Percentiles rank a stretch among this genome's conserved stretches.
Evolutionary conservation across 2,797 vertebrate genomes (phyloP).

Genomic region (Tragelaphus eurycerus): DNA sequence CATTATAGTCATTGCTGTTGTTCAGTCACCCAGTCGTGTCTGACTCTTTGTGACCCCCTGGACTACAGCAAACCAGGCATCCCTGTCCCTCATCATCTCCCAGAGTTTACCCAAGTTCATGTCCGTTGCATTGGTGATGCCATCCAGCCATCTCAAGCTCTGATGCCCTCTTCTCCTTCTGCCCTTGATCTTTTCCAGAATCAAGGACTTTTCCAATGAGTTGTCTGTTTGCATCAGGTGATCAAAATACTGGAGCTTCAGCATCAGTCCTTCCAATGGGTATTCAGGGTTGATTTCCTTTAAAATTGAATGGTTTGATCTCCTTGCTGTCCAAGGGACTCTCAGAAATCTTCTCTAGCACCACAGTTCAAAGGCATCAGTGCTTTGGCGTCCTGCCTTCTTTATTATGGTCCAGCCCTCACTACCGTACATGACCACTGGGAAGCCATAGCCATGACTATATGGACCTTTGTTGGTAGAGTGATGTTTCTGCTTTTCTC

Average conservation of each 20-base stretch:
- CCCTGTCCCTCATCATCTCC: background rate
- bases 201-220: background rate
- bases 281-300: background rate
- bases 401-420: background rate
- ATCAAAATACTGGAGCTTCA: background rate
- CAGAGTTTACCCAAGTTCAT: background rate
- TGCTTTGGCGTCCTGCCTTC: background rate
- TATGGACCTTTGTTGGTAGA: rapidly evolving
- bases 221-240: background rate
- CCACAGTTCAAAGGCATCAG: background rate
- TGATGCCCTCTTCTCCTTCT: background rate
- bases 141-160: background rate
- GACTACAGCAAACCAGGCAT: background rate
- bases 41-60: background rate
- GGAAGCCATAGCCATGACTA: background rate
- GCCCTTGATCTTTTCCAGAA: background rate
- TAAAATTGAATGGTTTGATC: background rate
- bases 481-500: background rate
- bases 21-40: background rate
- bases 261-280: background rate
- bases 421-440: background rate
- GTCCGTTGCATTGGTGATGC: background rate
- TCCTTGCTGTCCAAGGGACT: background rate
- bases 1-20: background rate
- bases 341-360: background rate